phyloP scores from a whole-genome alignment of 2,113 vertebrate genomes.

The Scartelaos histophorus region DNA sequence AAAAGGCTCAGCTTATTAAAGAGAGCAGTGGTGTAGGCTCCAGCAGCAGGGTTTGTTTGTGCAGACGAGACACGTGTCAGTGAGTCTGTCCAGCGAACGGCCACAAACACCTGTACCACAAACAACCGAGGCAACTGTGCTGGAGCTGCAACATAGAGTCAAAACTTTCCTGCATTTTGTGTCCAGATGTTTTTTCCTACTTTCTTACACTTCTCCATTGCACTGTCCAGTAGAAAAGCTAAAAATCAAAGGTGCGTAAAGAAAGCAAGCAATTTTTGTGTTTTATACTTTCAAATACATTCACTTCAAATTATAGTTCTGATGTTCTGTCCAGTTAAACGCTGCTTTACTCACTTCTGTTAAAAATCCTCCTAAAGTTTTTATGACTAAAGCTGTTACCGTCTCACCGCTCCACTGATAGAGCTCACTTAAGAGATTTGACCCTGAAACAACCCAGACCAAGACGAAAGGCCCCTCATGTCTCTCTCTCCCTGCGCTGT shows the following conservation, averaged over 20 bases:
- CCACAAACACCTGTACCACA: neutral
- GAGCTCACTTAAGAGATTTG: conserved; percentile 78
- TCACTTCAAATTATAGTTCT: no score
- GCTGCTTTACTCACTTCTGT: no score
- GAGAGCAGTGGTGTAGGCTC: conserved; percentile 2
- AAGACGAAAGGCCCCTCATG: conserved; percentile 72
- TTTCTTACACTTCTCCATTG: neutral
- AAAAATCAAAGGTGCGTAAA: neutral
- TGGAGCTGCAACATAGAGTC: neutral
- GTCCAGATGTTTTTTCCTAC: neutral
- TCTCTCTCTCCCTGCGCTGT: conserved; percentile 52
- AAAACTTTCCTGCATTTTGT: neutral
- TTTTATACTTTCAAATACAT: no score
- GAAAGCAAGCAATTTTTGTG: no score
- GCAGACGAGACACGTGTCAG: conserved; percentile 1
- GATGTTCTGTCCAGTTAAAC: no score
- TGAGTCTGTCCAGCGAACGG: neutral
- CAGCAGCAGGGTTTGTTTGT: conserved; percentile 5
- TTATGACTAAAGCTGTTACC: neutral
- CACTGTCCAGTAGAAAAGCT: neutral
- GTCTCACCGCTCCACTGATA: conserved; percentile 8
- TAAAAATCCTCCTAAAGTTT: neutral
- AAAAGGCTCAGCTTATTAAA: conserved; percentile 29
- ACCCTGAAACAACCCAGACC: conserved; percentile 74
- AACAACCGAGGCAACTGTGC: neutral